Evolutionary conservation across 30 jellyfish, hydroid and myxozoan species (phyloP), one percentile per base, ranked within the genome.

Genomic region (Catostylus mosaicus): DNA sequence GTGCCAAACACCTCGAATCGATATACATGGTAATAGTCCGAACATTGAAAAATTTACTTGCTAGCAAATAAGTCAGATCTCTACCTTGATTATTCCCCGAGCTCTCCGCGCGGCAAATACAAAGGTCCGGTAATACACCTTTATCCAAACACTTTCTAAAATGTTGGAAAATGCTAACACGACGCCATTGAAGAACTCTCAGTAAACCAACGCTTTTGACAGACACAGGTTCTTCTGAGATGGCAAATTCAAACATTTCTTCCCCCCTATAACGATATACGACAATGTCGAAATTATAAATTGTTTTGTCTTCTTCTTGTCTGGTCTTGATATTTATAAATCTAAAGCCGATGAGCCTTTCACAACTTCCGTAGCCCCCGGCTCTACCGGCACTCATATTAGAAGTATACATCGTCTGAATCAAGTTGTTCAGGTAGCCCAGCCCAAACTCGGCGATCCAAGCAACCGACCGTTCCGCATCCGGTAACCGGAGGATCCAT

Each of bases 391-490:
- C 20, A 10, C 33, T 40, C 31, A 48, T 54, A 29, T 82, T 59
- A 5, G 63, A 22, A 16, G 74, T 54, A 31, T 27, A 88, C 56
- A 57, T 43, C 22, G 66, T 71, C 52, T 79, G 89, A 14, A 81
- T 73, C 46, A 65, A 23, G 31, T 94, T 88, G 75, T 94, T 94
- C 71, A 94, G 83, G 73, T 80, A 88, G 12, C 99, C 99, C 0
- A 82, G 65, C 12, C 96, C 99, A 64, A 75, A 94, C 70, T 94
- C 99, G 12, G 99, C 99, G 16, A 94, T 32, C 99, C 99, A 94
- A 20, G 84, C 89, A 30, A 87, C 86, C 14, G 92, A 66, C 22
- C 82, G 85, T 26, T 83, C 86, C 43, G 87, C 66, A 27, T 94
- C 95, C 43, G 97, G 84, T 57, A 88, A 48, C 31, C 82, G 84